Base-by-base conservation (phyloP, 2,113 vertebrate genomes). In the Otis tarda region DNA sequence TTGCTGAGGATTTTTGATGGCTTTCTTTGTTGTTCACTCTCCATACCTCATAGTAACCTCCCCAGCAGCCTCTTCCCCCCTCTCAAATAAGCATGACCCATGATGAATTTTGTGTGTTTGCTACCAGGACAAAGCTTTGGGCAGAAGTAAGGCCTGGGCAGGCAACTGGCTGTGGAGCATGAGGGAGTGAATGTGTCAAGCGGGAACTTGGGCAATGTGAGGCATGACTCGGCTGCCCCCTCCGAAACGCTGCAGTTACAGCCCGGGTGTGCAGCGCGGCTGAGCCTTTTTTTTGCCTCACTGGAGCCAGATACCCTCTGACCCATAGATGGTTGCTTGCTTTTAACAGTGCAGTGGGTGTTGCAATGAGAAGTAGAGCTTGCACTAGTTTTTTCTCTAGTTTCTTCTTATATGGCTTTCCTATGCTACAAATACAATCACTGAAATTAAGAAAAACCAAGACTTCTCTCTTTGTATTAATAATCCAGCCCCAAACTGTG, bases 151-250 rank as follows among this genome's bases (percentile, higher is more conserved):
- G 60, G n/a, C 65, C n/a, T 41, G 73, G n/a, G 56, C 43, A 47
- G 83, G 69, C 7, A 17, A 5, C 47, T 65, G 50, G 31, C 14
- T 30, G 31, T 19, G 30, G 41, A 43, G 27, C 13, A 28, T 22
- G 24, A 33, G 30, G 25, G 14, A 81, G 28, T 0, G 7, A 49
- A 37, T 14, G 17, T 31, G 41, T 47, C 21, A 25, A 30, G 45
- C 15, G 53, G 43, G n/a, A 50, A 18, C 1, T 9, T 2, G 23
- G n/a, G 7, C 20, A 39, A 37, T 3, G 28, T 1, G 6, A 67
- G 47, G 52, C 31, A 21, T 0, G 5, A 52, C 60, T 81, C 0
- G 3, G 60, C 60, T 91, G n/a, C 8, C 33, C 24, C 7, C n/a
- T 50, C 49, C 3, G 3, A 52, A 56, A 41, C 0, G 9, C 61